phyloP scores from a whole-genome alignment of 2,113 vertebrate species.

The Otis tarda region DNA sequence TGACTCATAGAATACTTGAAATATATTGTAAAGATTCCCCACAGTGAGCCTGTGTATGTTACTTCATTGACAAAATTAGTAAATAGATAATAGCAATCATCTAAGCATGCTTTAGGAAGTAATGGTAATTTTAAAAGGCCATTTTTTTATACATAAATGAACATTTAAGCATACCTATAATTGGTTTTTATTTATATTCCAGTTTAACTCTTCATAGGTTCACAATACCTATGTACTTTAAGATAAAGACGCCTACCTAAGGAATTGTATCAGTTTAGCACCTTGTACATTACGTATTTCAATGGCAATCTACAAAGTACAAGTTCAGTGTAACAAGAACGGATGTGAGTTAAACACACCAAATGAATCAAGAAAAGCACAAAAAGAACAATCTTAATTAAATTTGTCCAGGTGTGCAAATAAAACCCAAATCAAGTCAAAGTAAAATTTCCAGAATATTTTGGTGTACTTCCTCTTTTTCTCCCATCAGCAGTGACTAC shows the following conservation, averaged over 20 bases:
- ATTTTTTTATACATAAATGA: neutral
- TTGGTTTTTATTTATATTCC: neutral
- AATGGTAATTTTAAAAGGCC: neutral
- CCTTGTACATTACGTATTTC: neutral
- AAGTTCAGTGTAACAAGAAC: neutral
- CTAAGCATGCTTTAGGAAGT: neutral
- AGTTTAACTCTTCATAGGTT: neutral
- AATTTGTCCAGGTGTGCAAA: neutral
- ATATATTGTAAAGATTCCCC: conserved; percentile 9
- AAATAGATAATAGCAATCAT: neutral
- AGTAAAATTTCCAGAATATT: neutral
- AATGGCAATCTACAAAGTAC: neutral
- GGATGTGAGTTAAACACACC: neutral
- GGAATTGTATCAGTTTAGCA: neutral
- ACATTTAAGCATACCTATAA: neutral
- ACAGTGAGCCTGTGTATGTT: neutral
- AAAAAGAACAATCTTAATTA: neutral
- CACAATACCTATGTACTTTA: neutral
- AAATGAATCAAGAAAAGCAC: neutral
- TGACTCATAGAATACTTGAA: neutral
- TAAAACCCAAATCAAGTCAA: neutral
- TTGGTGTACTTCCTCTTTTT: neutral
- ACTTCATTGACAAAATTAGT: neutral
- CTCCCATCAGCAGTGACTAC: neutral
- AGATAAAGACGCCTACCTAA: neutral